Percentiles rank a stretch among this genome's conserved stretches.
Evolutionary conservation across 2,113 vertebrate genomes (phyloP).

Genomic region (Aphyosemion australe): DNA sequence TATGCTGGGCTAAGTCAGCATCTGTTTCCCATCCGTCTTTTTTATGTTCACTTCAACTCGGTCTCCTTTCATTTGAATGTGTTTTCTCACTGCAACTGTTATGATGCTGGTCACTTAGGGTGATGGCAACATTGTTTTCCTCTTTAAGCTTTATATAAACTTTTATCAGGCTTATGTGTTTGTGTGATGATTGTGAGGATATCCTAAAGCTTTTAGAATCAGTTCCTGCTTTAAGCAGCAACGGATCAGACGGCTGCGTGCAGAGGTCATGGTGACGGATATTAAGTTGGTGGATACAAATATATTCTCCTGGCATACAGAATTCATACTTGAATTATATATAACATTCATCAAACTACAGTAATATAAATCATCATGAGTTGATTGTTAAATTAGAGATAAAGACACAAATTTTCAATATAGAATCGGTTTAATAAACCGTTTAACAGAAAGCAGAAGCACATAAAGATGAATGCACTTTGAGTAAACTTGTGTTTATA

Average conservation of each 20-base stretch:
- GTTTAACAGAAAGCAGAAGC: too few species aligned
- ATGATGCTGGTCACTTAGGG: not conserved
- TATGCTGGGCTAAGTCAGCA: not conserved
- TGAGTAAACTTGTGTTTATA: too few species aligned
- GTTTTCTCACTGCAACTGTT: too few species aligned
- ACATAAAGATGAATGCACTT: too few species aligned
- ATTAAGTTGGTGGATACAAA: not conserved
- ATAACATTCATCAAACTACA: not conserved
- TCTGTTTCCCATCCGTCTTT: not conserved
- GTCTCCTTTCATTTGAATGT: not conserved
- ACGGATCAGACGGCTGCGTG: not conserved
- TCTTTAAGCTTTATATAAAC: not conserved
- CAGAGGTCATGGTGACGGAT: not conserved
- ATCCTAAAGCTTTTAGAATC: not conserved
- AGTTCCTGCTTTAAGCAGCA: not conserved
- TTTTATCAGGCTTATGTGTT: not conserved
- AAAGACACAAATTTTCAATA: not conserved
- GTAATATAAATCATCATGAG: not conserved
- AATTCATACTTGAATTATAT: too few species aligned
- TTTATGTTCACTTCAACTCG: not conserved
- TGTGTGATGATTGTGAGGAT: not conserved
- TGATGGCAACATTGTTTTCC: not conserved
- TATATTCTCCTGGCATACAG: too few species aligned
- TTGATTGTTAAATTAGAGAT: not conserved
- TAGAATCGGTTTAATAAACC: too few species aligned